These are phyloP conservation scores for Bombyx mori DNA, from an alignment of 1,140 invertebrate genomes.

Conservation along the genomic window DNA sequence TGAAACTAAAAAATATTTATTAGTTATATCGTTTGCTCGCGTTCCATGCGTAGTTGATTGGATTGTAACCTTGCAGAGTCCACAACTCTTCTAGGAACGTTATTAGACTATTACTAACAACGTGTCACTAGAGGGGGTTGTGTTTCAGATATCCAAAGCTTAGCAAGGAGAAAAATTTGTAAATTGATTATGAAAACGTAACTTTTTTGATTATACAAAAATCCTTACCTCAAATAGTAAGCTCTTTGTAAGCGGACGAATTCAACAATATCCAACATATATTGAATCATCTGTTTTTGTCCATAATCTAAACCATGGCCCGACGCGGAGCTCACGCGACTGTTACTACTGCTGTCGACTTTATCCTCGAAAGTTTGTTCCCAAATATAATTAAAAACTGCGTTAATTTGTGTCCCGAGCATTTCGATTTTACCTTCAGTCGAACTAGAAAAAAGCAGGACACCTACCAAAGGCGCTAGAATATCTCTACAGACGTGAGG, in stretches of 20 bases:
- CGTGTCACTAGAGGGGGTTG: no score
- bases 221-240: slow-evolving; percentile 18
- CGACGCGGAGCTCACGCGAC: slow-evolving; percentile 7
- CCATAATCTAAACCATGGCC: slow-evolving; percentile 24
- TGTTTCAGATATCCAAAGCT: no score
- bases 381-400: slow-evolving; percentile 46
- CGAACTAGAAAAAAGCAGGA: slow-evolving; percentile 34
- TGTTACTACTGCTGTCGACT: slow-evolving; percentile 23
- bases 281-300: slow-evolving; percentile 47
- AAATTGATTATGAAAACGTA: no score
- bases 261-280: slow-evolving; percentile 43
- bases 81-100: no score
- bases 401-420: slow-evolving; percentile 42
- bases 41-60: no score
- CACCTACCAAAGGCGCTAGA: slow-evolving; percentile 45
- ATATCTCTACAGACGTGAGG: slow-evolving; percentile 36
- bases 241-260: slow-evolving; percentile 45
- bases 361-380: slow-evolving; percentile 30
- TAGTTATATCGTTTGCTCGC: no score
- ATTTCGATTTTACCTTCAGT: slow-evolving; percentile 28
- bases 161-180: no score
- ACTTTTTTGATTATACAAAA: no score
- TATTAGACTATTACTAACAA: no score
- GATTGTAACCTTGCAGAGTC: no score
- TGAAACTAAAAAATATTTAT: no score